A percentile compares a stretch with the other conserved stretches of the same genome.
Evolutionary conservation across 2,888 invertebrate genomes (phyloP).

Genomic region (Dasypogon diadema): DNA sequence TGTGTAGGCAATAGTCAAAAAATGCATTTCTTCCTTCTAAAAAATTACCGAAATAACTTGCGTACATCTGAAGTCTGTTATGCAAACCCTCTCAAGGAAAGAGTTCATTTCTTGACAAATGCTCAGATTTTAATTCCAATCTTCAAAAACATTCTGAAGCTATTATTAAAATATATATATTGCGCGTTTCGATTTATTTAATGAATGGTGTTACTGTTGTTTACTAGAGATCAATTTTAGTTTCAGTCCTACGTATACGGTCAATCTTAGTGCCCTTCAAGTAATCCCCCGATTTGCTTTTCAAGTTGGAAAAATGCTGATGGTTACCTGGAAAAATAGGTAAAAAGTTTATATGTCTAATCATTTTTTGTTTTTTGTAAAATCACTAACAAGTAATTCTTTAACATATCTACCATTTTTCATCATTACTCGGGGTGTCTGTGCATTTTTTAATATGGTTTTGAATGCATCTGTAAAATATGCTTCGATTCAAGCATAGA

Average conservation of each 20-base stretch:
- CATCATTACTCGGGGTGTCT: slow-evolving; percentile 43
- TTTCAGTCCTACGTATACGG: no score
- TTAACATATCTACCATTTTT: neutral
- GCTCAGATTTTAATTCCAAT: slow-evolving; percentile 2
- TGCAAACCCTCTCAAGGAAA: neutral
- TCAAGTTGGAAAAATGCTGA: slow-evolving; percentile 26
- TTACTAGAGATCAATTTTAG: slow-evolving; percentile 27
- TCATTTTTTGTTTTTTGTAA: neutral
- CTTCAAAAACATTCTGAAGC: slow-evolving; percentile 38
- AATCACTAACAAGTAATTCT: neutral
- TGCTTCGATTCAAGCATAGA: no score
- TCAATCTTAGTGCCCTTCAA: neutral
- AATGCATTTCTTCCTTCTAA: neutral
- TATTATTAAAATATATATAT: slow-evolving; percentile 34
- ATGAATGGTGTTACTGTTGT: slow-evolving; percentile 27
- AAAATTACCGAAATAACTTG: neutral
- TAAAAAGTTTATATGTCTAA: neutral
- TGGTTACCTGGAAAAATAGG: slow-evolving; percentile 27
- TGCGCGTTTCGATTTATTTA: slow-evolving; percentile 39
- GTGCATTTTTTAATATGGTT: no score
- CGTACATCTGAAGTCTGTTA: neutral
- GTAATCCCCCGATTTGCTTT: slow-evolving; percentile 5
- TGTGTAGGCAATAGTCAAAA: slow-evolving; percentile 5
- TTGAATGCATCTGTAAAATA: no score
- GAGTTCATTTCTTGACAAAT: slow-evolving; percentile 30